These are phyloP conservation scores for Antrozous pallidus DNA, from an alignment of 2,797 vertebrate genomes.

Conservation along the genomic window DNA sequence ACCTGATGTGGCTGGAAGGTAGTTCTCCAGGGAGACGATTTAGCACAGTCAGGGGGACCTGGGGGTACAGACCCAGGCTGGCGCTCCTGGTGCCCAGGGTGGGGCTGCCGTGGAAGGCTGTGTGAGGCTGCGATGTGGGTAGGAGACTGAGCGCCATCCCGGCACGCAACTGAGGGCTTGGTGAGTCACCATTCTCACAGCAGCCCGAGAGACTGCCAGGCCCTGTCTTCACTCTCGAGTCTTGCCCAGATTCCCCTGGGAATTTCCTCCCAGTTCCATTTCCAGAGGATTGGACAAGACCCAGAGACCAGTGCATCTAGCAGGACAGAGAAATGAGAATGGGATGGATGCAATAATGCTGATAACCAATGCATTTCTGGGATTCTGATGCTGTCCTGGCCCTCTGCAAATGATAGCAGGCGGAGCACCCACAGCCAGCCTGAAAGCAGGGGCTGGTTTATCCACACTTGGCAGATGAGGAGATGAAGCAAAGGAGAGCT, in stretches of 20 bases:
- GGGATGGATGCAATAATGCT: accelerated
- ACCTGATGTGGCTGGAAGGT: neutral
- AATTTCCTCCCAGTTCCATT: neutral
- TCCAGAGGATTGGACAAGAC: neutral
- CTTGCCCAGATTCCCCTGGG: neutral
- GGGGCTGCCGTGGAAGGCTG: neutral
- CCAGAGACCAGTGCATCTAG: neutral
- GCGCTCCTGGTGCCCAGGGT: neutral
- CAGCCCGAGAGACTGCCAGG: neutral
- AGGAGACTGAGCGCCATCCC: accelerated
- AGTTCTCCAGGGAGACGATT: neutral
- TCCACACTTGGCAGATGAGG: neutral
- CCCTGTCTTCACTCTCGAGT: neutral
- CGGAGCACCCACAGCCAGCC: neutral
- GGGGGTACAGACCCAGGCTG: neutral
- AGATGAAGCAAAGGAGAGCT: neutral
- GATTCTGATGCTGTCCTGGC: accelerated
- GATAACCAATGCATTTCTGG: accelerated
- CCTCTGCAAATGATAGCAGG: neutral
- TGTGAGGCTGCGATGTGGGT: accelerated
- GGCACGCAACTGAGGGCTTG: neutral
- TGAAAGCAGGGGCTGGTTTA: neutral
- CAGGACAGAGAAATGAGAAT: neutral
- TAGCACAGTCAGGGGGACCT: neutral
- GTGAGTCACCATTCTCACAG: neutral